Evolutionary conservation across 53 echinoderm and acorn worm species (phyloP).

Genomic region (Echinarachnius parma): DNA sequence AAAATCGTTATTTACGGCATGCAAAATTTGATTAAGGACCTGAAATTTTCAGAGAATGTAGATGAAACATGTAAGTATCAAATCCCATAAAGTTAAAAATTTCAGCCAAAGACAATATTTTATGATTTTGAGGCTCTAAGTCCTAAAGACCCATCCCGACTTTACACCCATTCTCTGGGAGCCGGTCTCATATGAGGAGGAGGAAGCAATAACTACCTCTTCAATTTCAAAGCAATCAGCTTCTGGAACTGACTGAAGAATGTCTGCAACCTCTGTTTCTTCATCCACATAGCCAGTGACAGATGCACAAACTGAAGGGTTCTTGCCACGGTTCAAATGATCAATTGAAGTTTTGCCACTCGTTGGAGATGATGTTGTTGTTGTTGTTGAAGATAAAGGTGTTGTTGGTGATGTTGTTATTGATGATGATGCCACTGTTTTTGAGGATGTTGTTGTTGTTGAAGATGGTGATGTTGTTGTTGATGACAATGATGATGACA

Average conservation of each 20-base stretch:
- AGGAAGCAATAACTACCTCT: too few species aligned
- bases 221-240: constrained; percentile 1
- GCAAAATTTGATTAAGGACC: too few species aligned
- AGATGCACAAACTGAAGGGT: not conserved
- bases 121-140: too few species aligned
- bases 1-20: too few species aligned
- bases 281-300: constrained; percentile 32
- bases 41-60: too few species aligned
- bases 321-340: not conserved
- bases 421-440: not conserved
- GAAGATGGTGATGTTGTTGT: not conserved
- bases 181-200: too few species aligned
- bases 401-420: not conserved
- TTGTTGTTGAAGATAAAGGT: not conserved
- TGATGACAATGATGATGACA: not conserved
- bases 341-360: not conserved
- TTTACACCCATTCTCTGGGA: too few species aligned
- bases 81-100: too few species aligned
- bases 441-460: not conserved
- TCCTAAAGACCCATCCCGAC: too few species aligned
- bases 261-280: constrained; percentile 5
- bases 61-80: too few species aligned
- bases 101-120: too few species aligned
- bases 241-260: constrained; percentile 2
- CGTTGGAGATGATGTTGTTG: not conserved